Evolutionary conservation across 1,140 invertebrate genomes (phyloP), one percentile per base, ranked within the genome.

Genomic region (Hycleus phaleratus): DNA sequence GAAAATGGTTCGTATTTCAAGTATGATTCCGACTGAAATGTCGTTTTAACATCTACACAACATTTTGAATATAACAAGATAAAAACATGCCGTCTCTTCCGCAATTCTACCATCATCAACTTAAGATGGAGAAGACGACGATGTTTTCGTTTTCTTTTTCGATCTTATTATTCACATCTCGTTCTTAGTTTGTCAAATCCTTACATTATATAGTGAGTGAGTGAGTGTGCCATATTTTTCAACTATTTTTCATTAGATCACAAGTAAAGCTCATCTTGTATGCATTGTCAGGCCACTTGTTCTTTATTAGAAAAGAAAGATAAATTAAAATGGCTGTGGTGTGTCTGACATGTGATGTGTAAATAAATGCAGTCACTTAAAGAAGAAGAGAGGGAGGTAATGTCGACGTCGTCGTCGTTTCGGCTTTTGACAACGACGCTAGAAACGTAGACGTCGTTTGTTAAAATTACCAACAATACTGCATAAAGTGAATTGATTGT

Each of bases 231-330:
- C 60, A 61, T 7, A 32, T 61, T 58, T 61, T 61, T 61, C 60
- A 61, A 61, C 60, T 55, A 58, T 61, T 61, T 61, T 61, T 61
- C 56, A 58, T 61, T 58, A 61, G 46, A 58, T 58, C 51, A 38
- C 18, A 32, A 32, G 32, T 32, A 4, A 47, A 53, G 39, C 60
- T 61, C 60, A 61, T 61, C 50, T 45, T 47, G 60, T 61, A 61
- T 61, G 60, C 60, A 61, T 61, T 61, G 60, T 61, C 49, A 51
- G 32, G 46, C 56, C 56, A 58, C 60, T 61, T 61, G 56, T 58
- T 58, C 60, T 61, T 61, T 61, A 61, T 61, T 61, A 61, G 60
- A 58, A 58, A 51, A 32, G 56, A 56, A 61, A 58, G 60, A 61
- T 58, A 58, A 61, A 61, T 61, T 61, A 61, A 61, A 61, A 61